phyloP scores from a whole-genome alignment of 2,888 invertebrate genomes.

The Xestoiulus laeticollis region DNA sequence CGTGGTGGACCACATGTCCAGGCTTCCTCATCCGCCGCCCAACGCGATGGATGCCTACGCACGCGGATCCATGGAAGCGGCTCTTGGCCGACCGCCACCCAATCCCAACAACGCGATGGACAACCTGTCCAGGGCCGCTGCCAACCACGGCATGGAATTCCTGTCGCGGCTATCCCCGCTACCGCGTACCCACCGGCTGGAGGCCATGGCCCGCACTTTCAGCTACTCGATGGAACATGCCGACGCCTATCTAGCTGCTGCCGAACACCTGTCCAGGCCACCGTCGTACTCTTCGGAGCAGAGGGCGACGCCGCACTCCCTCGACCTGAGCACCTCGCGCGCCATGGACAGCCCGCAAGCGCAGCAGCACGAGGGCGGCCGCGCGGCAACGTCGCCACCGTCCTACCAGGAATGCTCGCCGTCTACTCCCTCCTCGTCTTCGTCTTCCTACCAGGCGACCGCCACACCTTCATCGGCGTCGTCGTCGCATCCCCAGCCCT shows the following conservation, averaged over 20 bases:
- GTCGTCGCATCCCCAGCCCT: constrained; percentile 49
- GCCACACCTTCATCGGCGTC: constrained; percentile 43
- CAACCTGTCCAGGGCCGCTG: constrained; percentile 2
- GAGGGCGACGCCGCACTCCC: constrained; percentile 42
- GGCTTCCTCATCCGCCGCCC: not conserved
- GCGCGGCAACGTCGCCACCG: not conserved
- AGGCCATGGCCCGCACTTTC: constrained; percentile 47
- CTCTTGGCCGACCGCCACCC: not conserved
- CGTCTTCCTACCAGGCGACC: constrained; percentile 34
- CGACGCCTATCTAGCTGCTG: not conserved
- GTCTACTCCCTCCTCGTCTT: constrained; percentile 45
- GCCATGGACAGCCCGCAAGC: constrained; percentile 27
- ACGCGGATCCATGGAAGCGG: constrained; percentile 36
- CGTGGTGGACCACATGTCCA: constrained; percentile 50
- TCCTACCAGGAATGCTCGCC: constrained; percentile 51
- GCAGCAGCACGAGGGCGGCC: constrained; percentile 1
- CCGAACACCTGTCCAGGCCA: constrained; percentile 9
- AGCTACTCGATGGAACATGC: constrained; percentile 34
- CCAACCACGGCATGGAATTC: constrained; percentile 30
- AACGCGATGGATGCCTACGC: constrained; percentile 36
- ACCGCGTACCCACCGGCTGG: constrained; percentile 39
- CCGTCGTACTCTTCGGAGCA: constrained; percentile 38
- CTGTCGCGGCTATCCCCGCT: constrained; percentile 47
- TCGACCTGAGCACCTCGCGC: constrained; percentile 48
- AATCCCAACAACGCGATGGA: constrained; percentile 42